These are phyloP conservation scores for Eristalis pertinax DNA, from an alignment of 2,888 invertebrate genomes.

Conservation along the genomic window DNA sequence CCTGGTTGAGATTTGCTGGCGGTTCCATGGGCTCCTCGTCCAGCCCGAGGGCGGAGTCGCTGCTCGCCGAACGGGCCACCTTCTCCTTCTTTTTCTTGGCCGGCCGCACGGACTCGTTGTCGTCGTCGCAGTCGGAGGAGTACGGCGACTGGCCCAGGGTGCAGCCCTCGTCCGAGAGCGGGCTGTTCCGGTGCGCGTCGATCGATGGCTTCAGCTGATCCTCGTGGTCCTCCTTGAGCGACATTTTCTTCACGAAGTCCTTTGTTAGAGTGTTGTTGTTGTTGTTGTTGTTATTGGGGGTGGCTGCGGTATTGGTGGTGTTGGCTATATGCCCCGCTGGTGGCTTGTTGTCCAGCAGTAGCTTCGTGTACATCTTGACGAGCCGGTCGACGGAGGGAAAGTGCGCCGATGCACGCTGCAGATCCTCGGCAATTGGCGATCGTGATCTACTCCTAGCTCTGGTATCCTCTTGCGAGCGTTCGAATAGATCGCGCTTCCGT, in stretches of 20 bases:
- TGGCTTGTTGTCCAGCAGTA: conserved; percentile 71
- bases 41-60: conserved; percentile 80
- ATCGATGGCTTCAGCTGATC: conserved; percentile 29
- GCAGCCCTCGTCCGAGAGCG: conserved; percentile 80
- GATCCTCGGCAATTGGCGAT: conserved; percentile 36
- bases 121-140: conserved; percentile 76
- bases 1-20: conserved; percentile 67
- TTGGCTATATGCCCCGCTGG: conserved; percentile 15
- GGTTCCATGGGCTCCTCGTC: conserved; percentile 77
- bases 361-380: conserved; percentile 74
- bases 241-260: conserved; percentile 54
- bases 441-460: conserved; percentile 54
- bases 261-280: conserved; percentile 55
- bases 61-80: conserved; percentile 80
- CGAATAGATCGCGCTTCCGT: conserved; percentile 53
- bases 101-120: conserved; percentile 57
- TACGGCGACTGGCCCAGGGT: conserved; percentile 78
- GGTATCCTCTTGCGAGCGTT: conserved; percentile 66
- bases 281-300: too few relatives aligned
- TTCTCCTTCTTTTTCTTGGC: conserved; percentile 76
- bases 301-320: too few relatives aligned
- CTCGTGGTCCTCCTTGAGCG: conserved; percentile 35
- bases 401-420: background rate
- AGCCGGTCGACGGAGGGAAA: conserved; percentile 74
- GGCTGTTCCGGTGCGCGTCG: conserved; percentile 75